Conservation (phyloP, 2,888 invertebrate species). For the Eilema sororculum region DNA sequence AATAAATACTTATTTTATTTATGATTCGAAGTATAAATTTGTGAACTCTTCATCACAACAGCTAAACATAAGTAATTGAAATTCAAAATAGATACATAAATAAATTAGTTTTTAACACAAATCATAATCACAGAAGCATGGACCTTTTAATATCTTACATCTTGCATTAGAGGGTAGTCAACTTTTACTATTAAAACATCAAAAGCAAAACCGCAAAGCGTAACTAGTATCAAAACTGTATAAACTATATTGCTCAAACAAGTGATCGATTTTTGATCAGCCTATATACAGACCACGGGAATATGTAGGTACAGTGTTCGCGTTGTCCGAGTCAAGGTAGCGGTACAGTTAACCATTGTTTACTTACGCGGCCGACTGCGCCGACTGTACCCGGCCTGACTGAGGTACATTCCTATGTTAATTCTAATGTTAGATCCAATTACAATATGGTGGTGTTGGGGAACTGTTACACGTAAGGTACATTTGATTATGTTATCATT, state of each 20-base stretch:
- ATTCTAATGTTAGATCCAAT: slow-evolving; percentile 18
- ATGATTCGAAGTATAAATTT: no score
- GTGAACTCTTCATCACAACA: no score
- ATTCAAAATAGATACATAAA: no score
- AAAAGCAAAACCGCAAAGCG: no score
- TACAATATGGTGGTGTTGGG: slow-evolving; percentile 14
- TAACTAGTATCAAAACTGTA: background rate
- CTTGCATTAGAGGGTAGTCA: no score
- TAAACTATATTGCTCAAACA: background rate
- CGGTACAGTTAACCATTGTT: slow-evolving; percentile 67
- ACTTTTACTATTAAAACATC: no score
- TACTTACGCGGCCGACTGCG: slow-evolving; percentile 37
- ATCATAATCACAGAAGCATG: no score
- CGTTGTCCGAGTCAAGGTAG: slow-evolving; percentile 53
- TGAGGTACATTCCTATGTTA: slow-evolving; percentile 22
- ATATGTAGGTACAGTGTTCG: slow-evolving; percentile 31
- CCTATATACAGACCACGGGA: slow-evolving; percentile 34
- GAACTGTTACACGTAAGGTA: background rate
- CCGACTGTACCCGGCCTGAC: slow-evolving; percentile 32
- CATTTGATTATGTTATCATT: background rate
- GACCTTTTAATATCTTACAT: no score
- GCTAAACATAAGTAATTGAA: no score
- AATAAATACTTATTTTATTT: no score
- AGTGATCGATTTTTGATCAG: background rate
- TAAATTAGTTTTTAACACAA: no score